Base-by-base conservation (phyloP, 2,888 invertebrate genomes). In the Brenthis ino region DNA sequence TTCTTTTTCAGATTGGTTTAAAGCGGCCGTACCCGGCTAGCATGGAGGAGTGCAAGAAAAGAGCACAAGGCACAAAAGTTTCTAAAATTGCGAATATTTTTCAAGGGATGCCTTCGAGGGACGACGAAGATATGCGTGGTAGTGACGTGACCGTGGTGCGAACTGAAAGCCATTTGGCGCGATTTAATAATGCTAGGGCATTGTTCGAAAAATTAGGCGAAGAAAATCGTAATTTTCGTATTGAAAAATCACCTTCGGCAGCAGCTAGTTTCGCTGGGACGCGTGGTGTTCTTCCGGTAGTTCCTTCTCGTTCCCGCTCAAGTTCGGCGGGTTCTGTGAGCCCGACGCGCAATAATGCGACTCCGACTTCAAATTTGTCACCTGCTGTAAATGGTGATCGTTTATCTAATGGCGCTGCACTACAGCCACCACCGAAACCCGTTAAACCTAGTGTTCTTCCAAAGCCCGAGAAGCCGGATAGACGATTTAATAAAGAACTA, bases 11-110 rank as follows among this genome's bases (percentile, higher is more conserved):
- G 93, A 85, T 92, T 82, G 87, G 86, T 85, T 87, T 93, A 85
- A 93, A 90, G 82, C 90, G 89, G 93, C 88, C 85, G 79, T 85
- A 87, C 83, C 88, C 85, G 89, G 82, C 93, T 93, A 94, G 94
- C 82, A 94, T 95, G 94, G 94, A 95, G 91, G 95, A 95, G 85
- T 94, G 95, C 78, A 94, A 94, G 86, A 94, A 94, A 81, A 91
- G 94, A 78, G 83, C 93, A 77, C 94, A 94, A 85, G 96, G 97
- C 88, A 95, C 96, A 79, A 97, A 97, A 94, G 97, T 97, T 82
- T 97, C 97, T 74, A 97, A 97, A 93, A 98, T 98, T 77, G 97
- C 98, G 71, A 97, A 97, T 88, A 96, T 97, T 85, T 98, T 98
- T 89, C 97, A 97, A 93, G 95, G 95, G 76, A 95, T 95, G 93